Evolutionary conservation across 2,113 vertebrate species (phyloP), one percentile per base, ranked within the genome.

Genomic region (Myotis davidii): DNA sequence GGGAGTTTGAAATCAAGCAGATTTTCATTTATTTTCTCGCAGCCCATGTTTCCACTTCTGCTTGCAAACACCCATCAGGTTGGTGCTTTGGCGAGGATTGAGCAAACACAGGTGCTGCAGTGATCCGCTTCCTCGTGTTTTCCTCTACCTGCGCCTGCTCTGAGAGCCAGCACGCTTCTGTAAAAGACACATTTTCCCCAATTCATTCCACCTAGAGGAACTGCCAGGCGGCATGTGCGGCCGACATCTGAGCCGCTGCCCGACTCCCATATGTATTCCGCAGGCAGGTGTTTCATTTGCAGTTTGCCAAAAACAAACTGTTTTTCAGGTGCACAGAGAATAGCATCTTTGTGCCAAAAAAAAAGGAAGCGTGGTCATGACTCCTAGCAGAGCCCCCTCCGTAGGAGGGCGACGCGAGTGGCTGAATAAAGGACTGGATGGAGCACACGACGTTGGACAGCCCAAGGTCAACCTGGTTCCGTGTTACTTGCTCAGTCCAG

Each of bases 31-130:
- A 39, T 92, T 97, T 96, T 92, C 56, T 81, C 45, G 48, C 82
- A 93, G 56, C n/a, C 42, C 93, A 21, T 95, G 48, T 86, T 96
- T 90, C 61, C 34, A 54, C 48, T 69, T 95, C 96, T 56, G 61
- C 64, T 89, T 37, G 65, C 21, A 92, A 73, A 67, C 90, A 96
- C 69, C 70, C 45, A 72, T 77, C 54, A 65, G 72, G 90, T 42
- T 85, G 88, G 83, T 96, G 92, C n/a, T 94, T 95, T 96, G 74
- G 79, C 73, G 86, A 64, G 78, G 92, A 84, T 95, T 97, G 96
- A 96, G 92, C 83, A 97, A 97, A 98, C 92, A 96, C 96, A 98
- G 95, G 96, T 97, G 97, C 37, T 92, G 82, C 94, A 91, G 96
- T 85, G 20, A 81, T 90, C 83, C 54, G 78, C 88, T 95, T 95